Conservation (phyloP, 2,797 vertebrate species). For the Chelon auratus region DNA sequence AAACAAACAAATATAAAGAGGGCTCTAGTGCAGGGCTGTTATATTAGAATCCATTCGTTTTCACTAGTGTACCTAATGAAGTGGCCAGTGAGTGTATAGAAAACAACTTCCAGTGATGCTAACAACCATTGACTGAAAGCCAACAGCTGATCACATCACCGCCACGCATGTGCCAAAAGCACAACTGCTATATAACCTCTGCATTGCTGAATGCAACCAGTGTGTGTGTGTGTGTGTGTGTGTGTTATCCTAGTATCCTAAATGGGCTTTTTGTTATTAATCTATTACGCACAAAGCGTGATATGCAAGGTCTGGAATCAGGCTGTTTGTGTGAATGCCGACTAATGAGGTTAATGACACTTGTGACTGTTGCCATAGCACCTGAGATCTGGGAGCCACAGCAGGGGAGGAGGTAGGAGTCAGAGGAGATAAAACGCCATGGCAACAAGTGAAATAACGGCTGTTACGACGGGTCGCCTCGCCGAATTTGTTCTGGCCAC, state of each 20-base stretch:
- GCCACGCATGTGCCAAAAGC: not conserved
- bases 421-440: slow-evolving; percentile 60
- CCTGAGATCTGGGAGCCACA: slow-evolving; percentile 57
- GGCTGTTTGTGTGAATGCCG: slow-evolving; percentile 27
- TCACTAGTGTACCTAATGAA: no score
- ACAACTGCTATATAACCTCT: slow-evolving; percentile 2
- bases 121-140: no score
- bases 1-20: no score
- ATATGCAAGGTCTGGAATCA: slow-evolving; percentile 8
- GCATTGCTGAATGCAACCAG: not conserved
- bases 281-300: not conserved
- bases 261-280: slow-evolving; percentile 1
- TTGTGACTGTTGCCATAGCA: slow-evolving; percentile 78
- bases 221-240: not conserved
- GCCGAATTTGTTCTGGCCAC: slow-evolving; percentile 49
- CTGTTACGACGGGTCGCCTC: slow-evolving; percentile 39
- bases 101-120: no score
- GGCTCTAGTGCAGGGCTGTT: no score
- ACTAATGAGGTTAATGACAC: slow-evolving; percentile 69
- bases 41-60: no score
- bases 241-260: not conserved
- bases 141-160: not conserved
- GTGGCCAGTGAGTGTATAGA: no score
- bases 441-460: slow-evolving; percentile 71
- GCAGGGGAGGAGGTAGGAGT: slow-evolving; percentile 10